Conservation (phyloP, 2,888 invertebrate species). For the Lithophane ornitopus region DNA sequence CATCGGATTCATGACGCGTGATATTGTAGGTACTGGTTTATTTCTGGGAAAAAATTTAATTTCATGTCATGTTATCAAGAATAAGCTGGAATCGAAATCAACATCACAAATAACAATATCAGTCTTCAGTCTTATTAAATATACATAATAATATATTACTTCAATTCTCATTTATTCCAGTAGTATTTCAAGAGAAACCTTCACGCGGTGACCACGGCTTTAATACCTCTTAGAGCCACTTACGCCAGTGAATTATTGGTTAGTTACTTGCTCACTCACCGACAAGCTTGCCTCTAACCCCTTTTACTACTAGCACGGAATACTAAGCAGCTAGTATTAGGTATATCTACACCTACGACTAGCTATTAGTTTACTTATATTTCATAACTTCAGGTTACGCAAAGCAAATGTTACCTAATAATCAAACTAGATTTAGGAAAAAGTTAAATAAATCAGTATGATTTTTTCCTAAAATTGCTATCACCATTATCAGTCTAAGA, state of each 20-base stretch:
- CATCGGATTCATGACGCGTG: too few species aligned
- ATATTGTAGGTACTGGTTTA: too few species aligned
- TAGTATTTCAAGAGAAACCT: slow-evolving; percentile 9
- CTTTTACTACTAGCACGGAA: slow-evolving; percentile 34
- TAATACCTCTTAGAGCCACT: slow-evolving; percentile 45
- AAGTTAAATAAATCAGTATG: not conserved
- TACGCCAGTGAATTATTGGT: slow-evolving; percentile 54
- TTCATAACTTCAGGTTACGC: not conserved
- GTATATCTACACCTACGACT: too few species aligned
- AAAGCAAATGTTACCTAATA: not conserved
- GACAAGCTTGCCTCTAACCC: slow-evolving; percentile 40
- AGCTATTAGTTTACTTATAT: slow-evolving; percentile 22
- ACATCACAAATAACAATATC: too few species aligned
- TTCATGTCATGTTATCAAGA: too few species aligned
- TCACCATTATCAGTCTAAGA: too few species aligned
- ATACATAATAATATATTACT: not conserved
- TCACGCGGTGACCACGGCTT: slow-evolving; percentile 23
- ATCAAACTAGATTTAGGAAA: not conserved
- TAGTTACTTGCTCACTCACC: slow-evolving; percentile 48
- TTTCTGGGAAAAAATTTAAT: too few species aligned
- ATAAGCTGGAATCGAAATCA: too few species aligned
- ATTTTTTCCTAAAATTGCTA: not conserved
- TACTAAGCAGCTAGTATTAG: slow-evolving; percentile 38
- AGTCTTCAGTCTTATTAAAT: too few species aligned
- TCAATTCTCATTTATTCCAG: slow-evolving; percentile 10